These are phyloP conservation scores for Melieria picta DNA, from an alignment of 2,888 invertebrate genomes.

Conservation along the genomic window DNA sequence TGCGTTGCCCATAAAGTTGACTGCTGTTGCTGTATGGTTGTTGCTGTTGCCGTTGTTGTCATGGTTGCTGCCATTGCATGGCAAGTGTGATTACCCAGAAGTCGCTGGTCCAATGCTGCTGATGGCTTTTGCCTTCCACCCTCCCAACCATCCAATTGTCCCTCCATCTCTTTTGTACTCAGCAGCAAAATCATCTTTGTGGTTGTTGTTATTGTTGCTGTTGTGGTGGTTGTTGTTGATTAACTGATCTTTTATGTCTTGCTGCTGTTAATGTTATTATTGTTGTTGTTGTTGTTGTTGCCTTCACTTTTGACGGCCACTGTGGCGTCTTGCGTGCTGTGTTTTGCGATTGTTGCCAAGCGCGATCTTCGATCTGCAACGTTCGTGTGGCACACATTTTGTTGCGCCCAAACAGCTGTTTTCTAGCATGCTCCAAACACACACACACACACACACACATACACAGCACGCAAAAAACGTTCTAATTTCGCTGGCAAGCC, in stretches of 20 bases:
- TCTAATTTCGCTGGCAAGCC: conserved; percentile 27
- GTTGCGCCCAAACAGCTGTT: background rate
- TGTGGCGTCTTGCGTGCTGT: background rate
- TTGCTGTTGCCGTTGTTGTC: conserved; percentile 20
- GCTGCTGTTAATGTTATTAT: conserved; percentile 3
- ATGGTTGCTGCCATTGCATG: conserved; percentile 4
- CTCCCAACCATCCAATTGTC: too few relatives aligned
- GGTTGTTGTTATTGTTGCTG: conserved; percentile 22
- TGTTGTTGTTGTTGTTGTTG: conserved; percentile 11
- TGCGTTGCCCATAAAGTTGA: too few relatives aligned
- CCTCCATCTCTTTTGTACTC: too few relatives aligned
- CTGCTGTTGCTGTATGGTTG: conserved; percentile 7
- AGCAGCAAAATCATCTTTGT: too few relatives aligned
- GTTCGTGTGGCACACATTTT: conserved; percentile 32
- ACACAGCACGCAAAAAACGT: conserved; percentile 11
- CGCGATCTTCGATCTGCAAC: background rate
- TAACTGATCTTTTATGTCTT: background rate
- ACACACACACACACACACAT: background rate
- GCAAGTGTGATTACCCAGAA: too few relatives aligned
- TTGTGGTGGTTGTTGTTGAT: conserved; percentile 3
- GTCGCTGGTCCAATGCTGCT: too few relatives aligned
- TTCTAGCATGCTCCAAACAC: background rate
- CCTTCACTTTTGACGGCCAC: conserved; percentile 8
- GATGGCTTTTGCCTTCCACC: too few relatives aligned
- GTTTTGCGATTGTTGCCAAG: conserved; percentile 23